These are phyloP conservation scores for Ormyrus pomaceus DNA, from an alignment of 2,888 invertebrate species.

Conservation along the genomic window DNA sequence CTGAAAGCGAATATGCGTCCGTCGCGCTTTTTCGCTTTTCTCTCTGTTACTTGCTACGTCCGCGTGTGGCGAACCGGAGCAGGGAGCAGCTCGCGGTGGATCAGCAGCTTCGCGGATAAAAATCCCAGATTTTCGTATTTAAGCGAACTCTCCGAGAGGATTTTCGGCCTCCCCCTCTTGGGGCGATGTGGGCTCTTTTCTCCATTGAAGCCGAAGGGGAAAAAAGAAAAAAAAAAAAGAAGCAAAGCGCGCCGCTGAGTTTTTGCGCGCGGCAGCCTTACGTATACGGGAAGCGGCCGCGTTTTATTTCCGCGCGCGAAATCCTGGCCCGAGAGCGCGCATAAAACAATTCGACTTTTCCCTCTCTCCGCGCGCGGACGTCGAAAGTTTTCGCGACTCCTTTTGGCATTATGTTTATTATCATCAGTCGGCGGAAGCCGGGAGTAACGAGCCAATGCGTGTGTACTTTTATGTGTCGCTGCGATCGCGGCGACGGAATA, in stretches of 20 bases:
- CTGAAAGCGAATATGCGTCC: neutral
- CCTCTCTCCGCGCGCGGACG: neutral
- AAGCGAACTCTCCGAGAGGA: no score
- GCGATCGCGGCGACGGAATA: neutral
- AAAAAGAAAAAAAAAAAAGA: neutral
- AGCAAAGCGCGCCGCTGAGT: neutral
- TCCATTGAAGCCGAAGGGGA: neutral
- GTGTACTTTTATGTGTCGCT: neutral
- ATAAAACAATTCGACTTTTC: slow-evolving; percentile 52
- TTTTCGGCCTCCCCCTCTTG: neutral
- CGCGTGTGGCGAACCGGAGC: neutral
- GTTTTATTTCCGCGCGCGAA: neutral
- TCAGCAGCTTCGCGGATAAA: slow-evolving; percentile 18
- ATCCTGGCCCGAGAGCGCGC: slow-evolving; percentile 14
- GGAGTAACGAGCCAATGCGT: slow-evolving; percentile 14
- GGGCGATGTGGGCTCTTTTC: neutral
- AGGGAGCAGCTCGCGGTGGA: neutral
- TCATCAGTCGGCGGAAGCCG: neutral
- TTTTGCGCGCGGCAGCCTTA: neutral
- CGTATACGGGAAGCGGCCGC: neutral
- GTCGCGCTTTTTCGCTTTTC: neutral
- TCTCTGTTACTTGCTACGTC: slow-evolving; percentile 15
- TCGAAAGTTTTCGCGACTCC: slow-evolving; percentile 56
- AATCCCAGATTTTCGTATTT: slow-evolving; percentile 1
- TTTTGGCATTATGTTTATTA: slow-evolving; percentile 33